phyloP scores from a whole-genome alignment of 2,797 vertebrate genomes.

The Diplodus puntazzo region DNA sequence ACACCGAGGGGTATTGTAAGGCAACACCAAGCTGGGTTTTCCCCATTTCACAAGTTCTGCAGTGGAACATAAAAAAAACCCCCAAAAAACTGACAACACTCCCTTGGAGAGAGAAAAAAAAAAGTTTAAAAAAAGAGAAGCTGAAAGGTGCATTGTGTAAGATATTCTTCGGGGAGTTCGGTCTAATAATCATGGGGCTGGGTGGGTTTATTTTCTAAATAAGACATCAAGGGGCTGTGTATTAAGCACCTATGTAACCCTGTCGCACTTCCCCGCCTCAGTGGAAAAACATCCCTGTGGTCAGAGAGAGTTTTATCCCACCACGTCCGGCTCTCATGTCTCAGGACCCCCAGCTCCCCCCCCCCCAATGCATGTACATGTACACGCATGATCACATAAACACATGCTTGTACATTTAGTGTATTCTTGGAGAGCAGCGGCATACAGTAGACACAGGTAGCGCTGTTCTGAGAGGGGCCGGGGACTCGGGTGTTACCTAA shows the following conservation, averaged over 20 bases:
- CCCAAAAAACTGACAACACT: slow-evolving; percentile 74
- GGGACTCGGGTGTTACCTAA: slow-evolving; percentile 69
- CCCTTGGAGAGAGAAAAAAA: slow-evolving; percentile 63
- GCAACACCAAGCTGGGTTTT: slow-evolving; percentile 79
- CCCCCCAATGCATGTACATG: slow-evolving; percentile 38
- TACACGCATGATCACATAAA: slow-evolving; percentile 64
- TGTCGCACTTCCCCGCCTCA: slow-evolving; percentile 48
- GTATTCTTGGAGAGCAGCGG: slow-evolving; percentile 37
- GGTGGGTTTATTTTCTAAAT: slow-evolving; percentile 78
- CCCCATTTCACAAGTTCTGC: slow-evolving; percentile 74
- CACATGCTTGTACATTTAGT: slow-evolving; percentile 46
- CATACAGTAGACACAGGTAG: slow-evolving; percentile 63
- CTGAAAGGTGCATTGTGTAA: slow-evolving; percentile 81
- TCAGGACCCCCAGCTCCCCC: slow-evolving; percentile 24
- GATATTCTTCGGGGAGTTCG: slow-evolving; percentile 71
- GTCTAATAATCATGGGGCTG: slow-evolving; percentile 72
- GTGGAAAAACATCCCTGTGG: slow-evolving; percentile 72
- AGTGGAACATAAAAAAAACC: slow-evolving; percentile 76
- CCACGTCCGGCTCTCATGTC: slow-evolving; percentile 63
- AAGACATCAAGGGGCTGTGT: slow-evolving; percentile 74
- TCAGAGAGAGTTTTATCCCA: slow-evolving; percentile 63
- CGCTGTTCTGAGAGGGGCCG: slow-evolving; percentile 61
- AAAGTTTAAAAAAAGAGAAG: slow-evolving; percentile 45
- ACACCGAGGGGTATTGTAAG: slow-evolving; percentile 77
- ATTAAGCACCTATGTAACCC: slow-evolving; percentile 79